phyloP scores from a whole-genome alignment of 2,113 vertebrate species.

The Xenopus laevis region DNA sequence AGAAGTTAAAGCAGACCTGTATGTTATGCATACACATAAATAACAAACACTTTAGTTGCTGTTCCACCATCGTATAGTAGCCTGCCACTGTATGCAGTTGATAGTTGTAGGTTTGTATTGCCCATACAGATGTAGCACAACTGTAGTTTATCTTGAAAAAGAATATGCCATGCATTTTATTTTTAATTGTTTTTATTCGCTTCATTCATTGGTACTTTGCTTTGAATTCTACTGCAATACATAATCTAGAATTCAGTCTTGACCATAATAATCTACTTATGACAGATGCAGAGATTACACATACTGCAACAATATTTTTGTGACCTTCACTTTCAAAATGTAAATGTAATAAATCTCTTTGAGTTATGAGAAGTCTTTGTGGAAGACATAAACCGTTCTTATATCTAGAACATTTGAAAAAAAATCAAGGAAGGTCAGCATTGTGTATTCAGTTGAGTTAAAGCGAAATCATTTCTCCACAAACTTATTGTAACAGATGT shows the following conservation, averaged over 20 bases:
- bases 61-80: too few species aligned
- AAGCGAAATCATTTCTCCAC: not conserved
- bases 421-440: not conserved
- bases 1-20: too few species aligned
- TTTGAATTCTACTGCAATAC: not conserved
- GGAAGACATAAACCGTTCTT: not conserved
- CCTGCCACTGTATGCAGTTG: too few species aligned
- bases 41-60: too few species aligned
- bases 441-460: not conserved
- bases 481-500: not conserved
- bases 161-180: too few species aligned
- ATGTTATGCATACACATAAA: too few species aligned
- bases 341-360: conserved; percentile 3
- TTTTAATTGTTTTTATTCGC: too few species aligned
- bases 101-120: too few species aligned
- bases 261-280: not conserved
- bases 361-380: not conserved
- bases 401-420: not conserved
- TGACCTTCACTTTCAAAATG: not conserved
- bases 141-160: too few species aligned
- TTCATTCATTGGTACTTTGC: not conserved
- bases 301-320: not conserved
- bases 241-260: not conserved
- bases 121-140: too few species aligned
- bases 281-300: not conserved